Evolutionary conservation across 2,888 invertebrate species (phyloP).

Genomic region (Schizotus pectinicornis): DNA sequence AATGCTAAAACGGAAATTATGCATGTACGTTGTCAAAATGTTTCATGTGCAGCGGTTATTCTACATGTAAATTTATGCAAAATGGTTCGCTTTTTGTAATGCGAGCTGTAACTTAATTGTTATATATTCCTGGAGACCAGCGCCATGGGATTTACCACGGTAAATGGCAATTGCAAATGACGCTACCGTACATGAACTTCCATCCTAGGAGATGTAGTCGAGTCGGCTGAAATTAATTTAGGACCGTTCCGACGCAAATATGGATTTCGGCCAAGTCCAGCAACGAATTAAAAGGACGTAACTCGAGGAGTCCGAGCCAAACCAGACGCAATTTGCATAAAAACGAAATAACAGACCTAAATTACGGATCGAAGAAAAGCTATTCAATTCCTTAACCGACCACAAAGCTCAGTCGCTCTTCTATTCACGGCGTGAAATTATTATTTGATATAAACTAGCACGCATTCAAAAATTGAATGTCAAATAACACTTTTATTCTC

Average conservation of each 20-base stretch:
- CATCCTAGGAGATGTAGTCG: constrained; percentile 22
- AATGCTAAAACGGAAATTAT: constrained; percentile 49
- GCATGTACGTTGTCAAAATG: constrained; percentile 54
- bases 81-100: constrained; percentile 53
- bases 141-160: constrained; percentile 36
- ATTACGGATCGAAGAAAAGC: too few relatives aligned
- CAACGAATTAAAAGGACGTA: too few relatives aligned
- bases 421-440: too few relatives aligned
- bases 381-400: too few relatives aligned
- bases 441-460: too few relatives aligned
- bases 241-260: constrained; percentile 7
- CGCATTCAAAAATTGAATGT: too few relatives aligned
- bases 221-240: constrained; percentile 23
- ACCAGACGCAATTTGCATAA: too few relatives aligned
- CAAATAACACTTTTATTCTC: too few relatives aligned
- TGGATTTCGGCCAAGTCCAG: constrained; percentile 3
- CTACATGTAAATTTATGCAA: constrained; percentile 58
- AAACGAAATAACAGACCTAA: too few relatives aligned
- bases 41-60: constrained; percentile 51
- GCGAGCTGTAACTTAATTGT: constrained; percentile 54
- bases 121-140: constrained; percentile 49
- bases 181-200: constrained; percentile 3
- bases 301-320: too few relatives aligned
- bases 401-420: too few relatives aligned
- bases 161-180: constrained; percentile 19